phyloP scores from a whole-genome alignment of 35 echinoderm and acorn worm genomes.

The Apostichopus californicus region DNA sequence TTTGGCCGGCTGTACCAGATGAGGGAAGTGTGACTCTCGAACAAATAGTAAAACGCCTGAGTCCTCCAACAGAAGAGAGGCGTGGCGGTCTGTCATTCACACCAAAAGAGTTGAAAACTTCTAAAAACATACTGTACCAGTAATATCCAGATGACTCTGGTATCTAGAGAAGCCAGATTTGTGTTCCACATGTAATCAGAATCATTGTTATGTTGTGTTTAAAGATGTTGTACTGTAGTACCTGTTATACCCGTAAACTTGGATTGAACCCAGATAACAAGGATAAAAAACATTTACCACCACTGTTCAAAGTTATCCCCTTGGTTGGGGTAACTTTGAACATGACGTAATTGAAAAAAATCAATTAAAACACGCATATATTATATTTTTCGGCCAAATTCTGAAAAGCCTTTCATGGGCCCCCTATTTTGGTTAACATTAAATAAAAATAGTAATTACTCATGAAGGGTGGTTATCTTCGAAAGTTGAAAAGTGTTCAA shows the following conservation, averaged over 20 bases:
- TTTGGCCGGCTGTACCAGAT: no score
- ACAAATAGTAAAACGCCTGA: no score
- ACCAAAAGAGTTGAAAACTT: constrained; percentile 17
- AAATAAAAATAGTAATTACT: constrained; percentile 7
- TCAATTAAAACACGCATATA: no score
- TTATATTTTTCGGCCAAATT: neutral
- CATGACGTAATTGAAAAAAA: no score
- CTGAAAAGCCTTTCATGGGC: neutral
- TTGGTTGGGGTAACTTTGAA: no score
- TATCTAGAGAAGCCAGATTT: neutral
- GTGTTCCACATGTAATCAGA: neutral
- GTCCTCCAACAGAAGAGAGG: neutral
- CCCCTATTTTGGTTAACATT: constrained; percentile 8
- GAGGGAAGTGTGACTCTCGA: no score
- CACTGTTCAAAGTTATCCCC: no score
- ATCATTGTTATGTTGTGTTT: neutral
- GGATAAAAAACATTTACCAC: no score
- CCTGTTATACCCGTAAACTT: neutral
- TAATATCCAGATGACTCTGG: neutral
- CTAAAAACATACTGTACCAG: constrained; percentile 13
- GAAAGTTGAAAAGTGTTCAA: constrained; percentile 27
- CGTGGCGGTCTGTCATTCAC: neutral
- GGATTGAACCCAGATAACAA: no score
- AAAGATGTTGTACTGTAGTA: neutral
- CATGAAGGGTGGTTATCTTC: neutral